Percentiles rank a stretch among this genome's conserved stretches.
These are phyloP conservation scores for Aleiodes alternator DNA, from an alignment of 2,888 invertebrate species.

Conservation along the genomic window DNA sequence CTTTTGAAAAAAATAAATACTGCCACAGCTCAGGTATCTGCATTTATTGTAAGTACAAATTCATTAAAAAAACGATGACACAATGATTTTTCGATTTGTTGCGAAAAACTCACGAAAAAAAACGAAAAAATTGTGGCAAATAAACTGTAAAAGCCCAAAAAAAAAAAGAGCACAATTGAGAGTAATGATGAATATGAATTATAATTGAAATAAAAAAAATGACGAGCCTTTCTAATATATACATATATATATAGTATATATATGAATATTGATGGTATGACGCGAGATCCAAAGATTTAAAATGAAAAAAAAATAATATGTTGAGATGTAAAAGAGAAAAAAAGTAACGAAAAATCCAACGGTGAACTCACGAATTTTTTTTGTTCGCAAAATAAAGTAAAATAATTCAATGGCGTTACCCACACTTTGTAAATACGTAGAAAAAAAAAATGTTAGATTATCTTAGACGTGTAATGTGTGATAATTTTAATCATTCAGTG, in stretches of 20 bases:
- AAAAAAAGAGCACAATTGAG: slow-evolving; percentile 32
- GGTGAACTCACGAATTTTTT: slow-evolving; percentile 8
- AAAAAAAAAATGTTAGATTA: slow-evolving; percentile 52
- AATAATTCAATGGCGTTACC: slow-evolving; percentile 39
- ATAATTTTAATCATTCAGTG: slow-evolving; percentile 69
- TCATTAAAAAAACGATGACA: slow-evolving; percentile 34
- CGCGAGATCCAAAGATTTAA: slow-evolving; percentile 40
- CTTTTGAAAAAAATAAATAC: slow-evolving; percentile 55
- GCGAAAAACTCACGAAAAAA: slow-evolving; percentile 46
- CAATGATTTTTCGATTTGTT: slow-evolving; percentile 56
- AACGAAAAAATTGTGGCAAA: slow-evolving; percentile 45
- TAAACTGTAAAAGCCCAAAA: slow-evolving; percentile 21
- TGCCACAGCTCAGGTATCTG: slow-evolving; percentile 71
- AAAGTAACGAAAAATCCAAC: slow-evolving; percentile 35
- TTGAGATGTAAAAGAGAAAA: slow-evolving; percentile 54
- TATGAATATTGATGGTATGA: slow-evolving; percentile 34
- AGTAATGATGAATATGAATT: slow-evolving; percentile 36
- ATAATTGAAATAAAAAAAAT: slow-evolving; percentile 18
- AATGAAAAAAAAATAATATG: slow-evolving; percentile 49
- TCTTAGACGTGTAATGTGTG: slow-evolving; percentile 70
- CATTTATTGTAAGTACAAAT: slow-evolving; percentile 72
- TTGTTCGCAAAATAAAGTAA: slow-evolving; percentile 10
- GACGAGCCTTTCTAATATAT: slow-evolving; percentile 32
- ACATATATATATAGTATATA: slow-evolving; percentile 1
- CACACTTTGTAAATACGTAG: slow-evolving; percentile 45